A percentile compares a stretch with the other conserved stretches of the same genome.
phyloP scores from a whole-genome alignment of 2,888 invertebrate species.

The Orthosia incerta region DNA sequence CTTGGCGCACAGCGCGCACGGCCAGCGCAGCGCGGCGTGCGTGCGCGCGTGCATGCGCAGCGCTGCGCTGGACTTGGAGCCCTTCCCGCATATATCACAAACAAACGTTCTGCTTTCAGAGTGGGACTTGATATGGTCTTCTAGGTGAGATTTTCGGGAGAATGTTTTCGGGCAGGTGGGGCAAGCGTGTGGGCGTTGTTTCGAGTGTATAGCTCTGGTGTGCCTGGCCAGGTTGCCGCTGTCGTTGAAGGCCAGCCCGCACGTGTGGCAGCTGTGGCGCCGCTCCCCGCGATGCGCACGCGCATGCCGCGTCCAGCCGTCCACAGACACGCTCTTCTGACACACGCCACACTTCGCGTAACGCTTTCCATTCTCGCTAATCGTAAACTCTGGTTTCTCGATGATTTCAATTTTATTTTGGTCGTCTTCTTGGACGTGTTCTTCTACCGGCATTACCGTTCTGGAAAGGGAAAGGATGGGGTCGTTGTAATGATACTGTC shows the following conservation, averaged over 20 bases:
- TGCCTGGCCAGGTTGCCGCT: constrained; percentile 89
- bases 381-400: constrained; percentile 47
- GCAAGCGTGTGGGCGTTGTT: constrained; percentile 87
- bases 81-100: constrained; percentile 90
- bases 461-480: constrained; percentile 60
- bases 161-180: constrained; percentile 86
- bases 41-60: constrained; percentile 87
- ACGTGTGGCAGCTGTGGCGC: constrained; percentile 88
- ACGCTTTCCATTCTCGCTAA: constrained; percentile 67
- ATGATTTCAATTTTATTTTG: constrained; percentile 30
- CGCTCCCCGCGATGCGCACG: constrained; percentile 83
- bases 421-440: background rate
- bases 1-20: constrained; percentile 89
- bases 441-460: constrained; percentile 31
- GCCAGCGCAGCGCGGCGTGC: constrained; percentile 78
- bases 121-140: constrained; percentile 89
- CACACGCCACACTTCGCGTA: constrained; percentile 83
- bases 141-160: constrained; percentile 85
- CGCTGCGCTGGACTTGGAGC: constrained; percentile 89
- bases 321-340: constrained; percentile 72
- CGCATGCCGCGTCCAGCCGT: constrained; percentile 85
- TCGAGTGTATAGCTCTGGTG: constrained; percentile 85
- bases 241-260: constrained; percentile 88
- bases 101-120: constrained; percentile 83
- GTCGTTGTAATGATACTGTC: constrained; percentile 49